Conservation (phyloP, 2,797 vertebrate genomes). For the Acanthiza pusilla region DNA sequence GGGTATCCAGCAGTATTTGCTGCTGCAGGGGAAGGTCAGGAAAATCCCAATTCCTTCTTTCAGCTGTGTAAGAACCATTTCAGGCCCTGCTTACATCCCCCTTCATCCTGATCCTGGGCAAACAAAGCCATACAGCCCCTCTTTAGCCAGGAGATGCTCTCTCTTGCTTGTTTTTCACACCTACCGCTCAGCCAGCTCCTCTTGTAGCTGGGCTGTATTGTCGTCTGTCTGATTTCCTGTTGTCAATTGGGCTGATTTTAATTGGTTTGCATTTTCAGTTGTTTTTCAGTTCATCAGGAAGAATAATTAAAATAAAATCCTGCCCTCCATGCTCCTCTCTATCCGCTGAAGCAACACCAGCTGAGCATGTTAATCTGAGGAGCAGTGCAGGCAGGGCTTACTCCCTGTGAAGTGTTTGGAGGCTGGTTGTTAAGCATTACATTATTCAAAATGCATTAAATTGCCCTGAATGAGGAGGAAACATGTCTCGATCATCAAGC, state of each 20-base stretch:
- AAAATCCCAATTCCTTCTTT: background rate
- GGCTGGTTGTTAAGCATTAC: background rate
- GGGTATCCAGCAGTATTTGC: background rate
- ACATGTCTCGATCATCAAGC: background rate
- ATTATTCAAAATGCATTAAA: constrained; percentile 4
- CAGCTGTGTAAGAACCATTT: background rate
- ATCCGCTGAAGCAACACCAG: background rate
- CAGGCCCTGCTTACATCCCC: background rate
- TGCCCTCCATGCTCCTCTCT: background rate
- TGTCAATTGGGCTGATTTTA: background rate
- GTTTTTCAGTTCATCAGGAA: constrained; percentile 37
- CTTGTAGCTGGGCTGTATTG: background rate
- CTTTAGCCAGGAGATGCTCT: background rate
- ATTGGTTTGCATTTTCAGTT: constrained; percentile 16
- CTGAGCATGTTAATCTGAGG: background rate
- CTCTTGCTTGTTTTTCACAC: background rate
- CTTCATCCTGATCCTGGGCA: background rate
- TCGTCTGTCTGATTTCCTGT: background rate
- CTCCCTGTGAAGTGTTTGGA: background rate
- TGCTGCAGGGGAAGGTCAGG: background rate
- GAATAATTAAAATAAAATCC: constrained; percentile 17
- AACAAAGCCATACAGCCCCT: background rate
- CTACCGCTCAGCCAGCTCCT: background rate
- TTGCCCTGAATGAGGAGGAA: constrained; percentile 10
- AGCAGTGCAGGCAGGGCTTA: background rate